Evolutionary conservation across 2,797 vertebrate genomes (phyloP).

Genomic region (Forpus xanthops): DNA sequence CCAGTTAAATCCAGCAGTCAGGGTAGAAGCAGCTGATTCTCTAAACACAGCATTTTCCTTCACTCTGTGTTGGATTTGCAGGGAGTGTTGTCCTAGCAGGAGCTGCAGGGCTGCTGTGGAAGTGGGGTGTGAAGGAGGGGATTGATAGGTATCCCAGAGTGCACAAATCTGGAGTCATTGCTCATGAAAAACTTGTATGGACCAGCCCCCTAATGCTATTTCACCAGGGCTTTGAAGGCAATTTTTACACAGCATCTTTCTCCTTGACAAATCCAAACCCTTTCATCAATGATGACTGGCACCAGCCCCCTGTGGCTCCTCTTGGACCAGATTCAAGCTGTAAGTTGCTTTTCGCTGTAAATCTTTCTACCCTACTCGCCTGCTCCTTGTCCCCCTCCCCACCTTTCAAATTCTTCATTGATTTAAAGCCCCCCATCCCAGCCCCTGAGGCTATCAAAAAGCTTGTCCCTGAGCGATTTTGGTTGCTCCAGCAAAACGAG

Average conservation of each 20-base stretch:
- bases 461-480: neutral
- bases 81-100: neutral
- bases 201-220: neutral
- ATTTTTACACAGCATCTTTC: slow-evolving; percentile 55
- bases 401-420: slow-evolving; percentile 40
- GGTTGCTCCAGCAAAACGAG: slow-evolving; percentile 6
- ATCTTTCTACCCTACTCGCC: slow-evolving; percentile 28
- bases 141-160: neutral
- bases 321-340: slow-evolving; percentile 52
- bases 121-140: neutral
- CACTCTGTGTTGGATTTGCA: neutral
- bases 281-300: slow-evolving; percentile 69
- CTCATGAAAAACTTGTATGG: neutral
- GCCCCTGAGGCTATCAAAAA: neutral
- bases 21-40: neutral
- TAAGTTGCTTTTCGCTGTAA: slow-evolving; percentile 55
- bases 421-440: neutral
- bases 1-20: slow-evolving; percentile 1
- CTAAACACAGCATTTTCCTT: neutral
- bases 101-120: neutral
- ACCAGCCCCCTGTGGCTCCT: slow-evolving; percentile 62
- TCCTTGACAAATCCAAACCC: slow-evolving; percentile 48
- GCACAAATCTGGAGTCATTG: neutral
- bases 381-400: neutral
- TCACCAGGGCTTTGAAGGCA: slow-evolving; percentile 1